These are phyloP conservation scores for Anaspis maculata DNA, from an alignment of 2,888 invertebrate species.

Conservation along the genomic window DNA sequence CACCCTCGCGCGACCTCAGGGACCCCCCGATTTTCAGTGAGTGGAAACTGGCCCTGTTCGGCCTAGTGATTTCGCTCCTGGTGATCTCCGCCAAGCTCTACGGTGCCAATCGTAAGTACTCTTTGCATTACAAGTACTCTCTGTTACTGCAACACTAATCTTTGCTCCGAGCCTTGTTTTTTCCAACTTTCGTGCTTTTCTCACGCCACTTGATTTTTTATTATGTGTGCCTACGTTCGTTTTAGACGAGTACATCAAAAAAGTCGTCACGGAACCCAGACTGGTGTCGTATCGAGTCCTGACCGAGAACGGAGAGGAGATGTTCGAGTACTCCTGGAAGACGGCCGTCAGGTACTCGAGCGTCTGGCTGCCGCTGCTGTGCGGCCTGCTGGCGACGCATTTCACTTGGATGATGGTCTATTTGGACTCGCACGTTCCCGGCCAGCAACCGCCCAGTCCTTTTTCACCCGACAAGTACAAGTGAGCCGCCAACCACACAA, in stretches of 20 bases:
- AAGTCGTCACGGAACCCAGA: slow-evolving; percentile 28
- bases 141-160: background rate
- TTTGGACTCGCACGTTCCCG: slow-evolving; percentile 53
- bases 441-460: slow-evolving; percentile 51
- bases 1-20: too few species aligned
- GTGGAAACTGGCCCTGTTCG: slow-evolving; percentile 32
- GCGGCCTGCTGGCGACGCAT: slow-evolving; percentile 46
- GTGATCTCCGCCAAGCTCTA: slow-evolving; percentile 31
- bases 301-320: slow-evolving; percentile 33
- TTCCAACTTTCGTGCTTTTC: too few species aligned
- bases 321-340: slow-evolving; percentile 34
- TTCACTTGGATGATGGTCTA: slow-evolving; percentile 53
- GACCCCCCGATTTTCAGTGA: slow-evolving; percentile 23
- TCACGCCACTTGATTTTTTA: background rate
- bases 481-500: slow-evolving; percentile 31
- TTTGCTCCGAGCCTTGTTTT: slow-evolving; percentile 1
- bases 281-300: slow-evolving; percentile 31
- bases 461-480: slow-evolving; percentile 47
- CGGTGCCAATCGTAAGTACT: slow-evolving; percentile 34
- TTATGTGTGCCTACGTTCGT: slow-evolving; percentile 3
- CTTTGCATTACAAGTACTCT: too few species aligned
- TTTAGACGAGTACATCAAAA: slow-evolving; percentile 25
- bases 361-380: slow-evolving; percentile 37
- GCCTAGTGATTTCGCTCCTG: slow-evolving; percentile 30
- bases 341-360: slow-evolving; percentile 32